These are phyloP conservation scores for Neolamprologus ventralis DNA, from an alignment of 2,113 vertebrate species.

Conservation along the genomic window DNA sequence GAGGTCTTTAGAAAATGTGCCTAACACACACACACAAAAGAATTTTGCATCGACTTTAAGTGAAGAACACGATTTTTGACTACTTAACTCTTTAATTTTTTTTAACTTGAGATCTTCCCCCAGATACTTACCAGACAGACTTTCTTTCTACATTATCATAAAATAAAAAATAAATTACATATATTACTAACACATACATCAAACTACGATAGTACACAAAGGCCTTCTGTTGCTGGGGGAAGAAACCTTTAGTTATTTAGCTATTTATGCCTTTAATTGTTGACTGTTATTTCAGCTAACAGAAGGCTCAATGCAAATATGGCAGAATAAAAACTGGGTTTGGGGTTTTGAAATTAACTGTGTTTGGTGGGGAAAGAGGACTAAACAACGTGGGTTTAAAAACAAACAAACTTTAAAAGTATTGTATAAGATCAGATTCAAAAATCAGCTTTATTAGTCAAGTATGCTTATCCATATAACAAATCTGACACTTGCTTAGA, in stretches of 20 bases:
- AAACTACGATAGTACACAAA: not conserved
- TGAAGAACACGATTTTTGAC: not conserved
- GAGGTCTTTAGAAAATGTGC: not conserved
- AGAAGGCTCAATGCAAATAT: not conserved
- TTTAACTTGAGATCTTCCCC: not conserved
- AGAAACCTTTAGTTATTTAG: not conserved
- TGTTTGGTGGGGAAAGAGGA: not conserved
- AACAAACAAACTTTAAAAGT: not conserved
- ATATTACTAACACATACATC: not conserved
- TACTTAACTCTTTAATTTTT: not conserved
- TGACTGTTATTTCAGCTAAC: not conserved
- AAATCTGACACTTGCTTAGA: not conserved
- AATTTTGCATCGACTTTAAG: not conserved
- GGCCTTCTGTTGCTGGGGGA: not conserved
- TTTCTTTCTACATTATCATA: not conserved
- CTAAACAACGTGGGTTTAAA: not conserved
- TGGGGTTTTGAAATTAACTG: not conserved
- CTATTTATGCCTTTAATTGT: not conserved
- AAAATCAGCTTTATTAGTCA: not conserved
- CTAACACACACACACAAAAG: not conserved
- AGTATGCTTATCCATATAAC: not conserved
- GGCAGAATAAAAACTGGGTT: not conserved
- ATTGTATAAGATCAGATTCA: not conserved
- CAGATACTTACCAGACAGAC: constrained; percentile 31
- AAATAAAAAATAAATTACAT: not conserved